These are phyloP conservation scores for Gonioctena quinquepunctata DNA, from an alignment of 1,140 invertebrate species.

Conservation along the genomic window DNA sequence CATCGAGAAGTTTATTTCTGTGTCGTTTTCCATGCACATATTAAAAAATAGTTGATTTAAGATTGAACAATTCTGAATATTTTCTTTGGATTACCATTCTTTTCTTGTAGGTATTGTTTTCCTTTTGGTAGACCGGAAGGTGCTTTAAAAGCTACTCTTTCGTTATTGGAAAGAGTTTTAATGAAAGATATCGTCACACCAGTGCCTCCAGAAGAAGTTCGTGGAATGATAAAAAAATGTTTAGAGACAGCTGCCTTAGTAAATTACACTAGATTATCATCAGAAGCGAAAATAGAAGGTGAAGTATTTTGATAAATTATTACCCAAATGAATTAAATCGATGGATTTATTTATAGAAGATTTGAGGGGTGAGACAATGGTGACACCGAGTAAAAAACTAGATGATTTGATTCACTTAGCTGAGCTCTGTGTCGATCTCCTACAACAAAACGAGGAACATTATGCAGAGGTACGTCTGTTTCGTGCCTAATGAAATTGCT, in stretches of 20 bases:
- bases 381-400: slow-evolving; percentile 85
- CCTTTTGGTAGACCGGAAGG: slow-evolving; percentile 98
- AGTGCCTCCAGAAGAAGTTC: slow-evolving; percentile 95
- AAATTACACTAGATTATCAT: slow-evolving; percentile 95
- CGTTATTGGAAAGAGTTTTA: slow-evolving; percentile 92
- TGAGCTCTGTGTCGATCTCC: slow-evolving; percentile 95
- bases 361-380: slow-evolving; percentile 78
- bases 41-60: too few relatives aligned
- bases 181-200: slow-evolving; percentile 99
- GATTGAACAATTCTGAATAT: too few relatives aligned
- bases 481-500: too few relatives aligned
- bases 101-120: slow-evolving; percentile 83
- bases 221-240: slow-evolving; percentile 94
- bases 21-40: too few relatives aligned
- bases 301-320: not conserved
- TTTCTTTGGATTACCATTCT: too few relatives aligned
- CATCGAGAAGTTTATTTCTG: too few relatives aligned
- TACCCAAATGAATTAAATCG: not conserved
- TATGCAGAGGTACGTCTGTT: slow-evolving; percentile 90
- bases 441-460: slow-evolving; percentile 99
- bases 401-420: slow-evolving; percentile 97
- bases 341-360: slow-evolving; percentile 68
- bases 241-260: slow-evolving; percentile 97
- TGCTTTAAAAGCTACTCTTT: slow-evolving; percentile 93
- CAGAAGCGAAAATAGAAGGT: slow-evolving; percentile 98